Conservation (phyloP, 2,888 invertebrate species). For the Agonopterix heracliana region DNA sequence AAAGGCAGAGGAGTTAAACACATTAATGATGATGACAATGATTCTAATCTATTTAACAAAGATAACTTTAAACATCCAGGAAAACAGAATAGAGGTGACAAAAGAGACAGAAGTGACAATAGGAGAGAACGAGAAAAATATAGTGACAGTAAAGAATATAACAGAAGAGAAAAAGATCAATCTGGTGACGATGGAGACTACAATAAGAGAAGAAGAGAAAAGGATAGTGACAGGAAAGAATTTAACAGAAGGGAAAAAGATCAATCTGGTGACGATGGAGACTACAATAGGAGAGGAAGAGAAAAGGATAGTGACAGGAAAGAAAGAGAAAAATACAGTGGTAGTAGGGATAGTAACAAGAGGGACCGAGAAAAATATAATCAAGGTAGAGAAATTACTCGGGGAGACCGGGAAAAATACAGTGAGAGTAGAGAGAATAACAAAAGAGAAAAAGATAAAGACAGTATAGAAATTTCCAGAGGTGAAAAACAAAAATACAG, state of each 20-base stretch:
- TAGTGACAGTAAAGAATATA: constrained; percentile 8
- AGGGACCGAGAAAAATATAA: not conserved
- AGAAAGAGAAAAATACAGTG: not conserved
- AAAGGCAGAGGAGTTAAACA: constrained; percentile 88
- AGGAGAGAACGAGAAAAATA: not conserved
- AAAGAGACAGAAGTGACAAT: constrained; percentile 2
- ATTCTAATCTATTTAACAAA: constrained; percentile 10
- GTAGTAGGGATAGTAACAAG: not conserved
- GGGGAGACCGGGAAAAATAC: not conserved
- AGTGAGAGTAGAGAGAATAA: constrained; percentile 8
- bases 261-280: constrained; percentile 17
- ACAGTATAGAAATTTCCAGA: constrained; percentile 12
- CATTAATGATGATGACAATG: constrained; percentile 46
- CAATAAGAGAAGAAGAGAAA: not conserved
- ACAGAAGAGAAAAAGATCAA: constrained; percentile 4
- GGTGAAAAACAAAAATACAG: not conserved
- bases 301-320: not conserved
- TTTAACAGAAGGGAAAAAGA: not conserved
- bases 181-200: constrained; percentile 17
- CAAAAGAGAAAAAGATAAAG: constrained; percentile 5
- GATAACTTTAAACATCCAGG: constrained; percentile 23
- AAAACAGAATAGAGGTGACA: constrained; percentile 23
- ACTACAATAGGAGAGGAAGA: not conserved
- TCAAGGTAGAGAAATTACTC: not conserved
- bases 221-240: not conserved